Conservation (phyloP, 2,113 vertebrate genomes). For the Odontesthes bonariensis region DNA sequence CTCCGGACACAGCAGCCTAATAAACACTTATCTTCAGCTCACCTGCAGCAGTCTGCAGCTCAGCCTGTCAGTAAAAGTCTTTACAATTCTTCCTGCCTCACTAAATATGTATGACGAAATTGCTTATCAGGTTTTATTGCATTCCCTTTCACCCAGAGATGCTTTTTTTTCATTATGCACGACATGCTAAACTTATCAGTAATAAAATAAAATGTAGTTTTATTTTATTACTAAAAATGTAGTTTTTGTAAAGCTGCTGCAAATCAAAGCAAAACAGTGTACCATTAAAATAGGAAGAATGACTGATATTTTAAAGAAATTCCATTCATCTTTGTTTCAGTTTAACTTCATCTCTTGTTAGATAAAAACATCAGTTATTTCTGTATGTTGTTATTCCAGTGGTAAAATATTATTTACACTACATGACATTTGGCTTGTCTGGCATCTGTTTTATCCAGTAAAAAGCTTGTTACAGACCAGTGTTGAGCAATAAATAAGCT, state of each 20-base stretch:
- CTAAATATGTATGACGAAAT: conserved; percentile 34
- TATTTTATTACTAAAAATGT: no score
- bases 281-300: neutral
- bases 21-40: conserved; percentile 54
- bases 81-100: conserved; percentile 28
- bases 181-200: conserved; percentile 5
- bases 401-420: neutral
- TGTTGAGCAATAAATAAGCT: neutral
- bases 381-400: no score
- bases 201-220: neutral
- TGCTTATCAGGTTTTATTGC: conserved; percentile 40
- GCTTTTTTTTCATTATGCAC: neutral
- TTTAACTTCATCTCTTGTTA: neutral
- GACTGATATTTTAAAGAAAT: neutral
- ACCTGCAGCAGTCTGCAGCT: conserved; percentile 48
- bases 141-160: conserved; percentile 8
- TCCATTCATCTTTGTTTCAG: neutral
- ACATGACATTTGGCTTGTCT: neutral
- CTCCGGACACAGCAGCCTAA: conserved; percentile 13
- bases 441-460: neutral
- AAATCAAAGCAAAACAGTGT: neutral
- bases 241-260: neutral
- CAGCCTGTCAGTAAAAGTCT: conserved; percentile 47
- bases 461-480: neutral
- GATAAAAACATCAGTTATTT: neutral